Conservation (phyloP, 2,888 invertebrate species). For the Masnerella sp. region DNA sequence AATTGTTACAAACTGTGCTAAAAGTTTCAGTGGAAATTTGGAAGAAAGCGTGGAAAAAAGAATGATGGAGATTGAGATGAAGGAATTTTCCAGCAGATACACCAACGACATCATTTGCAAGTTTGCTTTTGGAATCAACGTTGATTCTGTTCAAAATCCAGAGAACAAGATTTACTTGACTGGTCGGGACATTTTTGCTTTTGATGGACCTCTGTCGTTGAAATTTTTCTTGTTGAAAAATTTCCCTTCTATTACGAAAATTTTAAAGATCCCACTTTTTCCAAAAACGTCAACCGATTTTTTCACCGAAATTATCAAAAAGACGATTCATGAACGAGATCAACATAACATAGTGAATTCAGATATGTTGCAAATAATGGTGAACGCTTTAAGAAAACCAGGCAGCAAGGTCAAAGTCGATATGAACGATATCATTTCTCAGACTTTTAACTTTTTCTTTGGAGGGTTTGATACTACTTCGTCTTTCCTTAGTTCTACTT, state of each 20-base stretch:
- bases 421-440: conserved; percentile 75
- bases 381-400: not conserved
- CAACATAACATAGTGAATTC: not conserved
- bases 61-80: conserved; percentile 65
- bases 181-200: conserved; percentile 60
- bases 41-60: conserved; percentile 33
- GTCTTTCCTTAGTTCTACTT: conserved; percentile 64
- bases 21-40: conserved; percentile 65
- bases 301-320: not conserved
- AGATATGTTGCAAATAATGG: conserved; percentile 1
- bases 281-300: not conserved
- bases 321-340: not conserved
- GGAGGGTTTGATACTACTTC: conserved; percentile 71
- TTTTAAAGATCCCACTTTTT: conserved; percentile 48
- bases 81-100: conserved; percentile 67
- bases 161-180: conserved; percentile 70
- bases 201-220: conserved; percentile 23
- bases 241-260: conserved; percentile 45
- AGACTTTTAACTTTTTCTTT: conserved; percentile 75
- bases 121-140: conserved; percentile 47
- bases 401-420: conserved; percentile 28
- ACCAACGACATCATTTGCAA: conserved; percentile 72
- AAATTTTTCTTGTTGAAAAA: conserved; percentile 53
- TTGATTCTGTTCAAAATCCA: conserved; percentile 68
- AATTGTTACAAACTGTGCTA: conserved; percentile 74